Percentiles rank a stretch among this genome's conserved stretches.
Conservation (phyloP, 2,888 invertebrate species). For the Monopis laevigella region DNA sequence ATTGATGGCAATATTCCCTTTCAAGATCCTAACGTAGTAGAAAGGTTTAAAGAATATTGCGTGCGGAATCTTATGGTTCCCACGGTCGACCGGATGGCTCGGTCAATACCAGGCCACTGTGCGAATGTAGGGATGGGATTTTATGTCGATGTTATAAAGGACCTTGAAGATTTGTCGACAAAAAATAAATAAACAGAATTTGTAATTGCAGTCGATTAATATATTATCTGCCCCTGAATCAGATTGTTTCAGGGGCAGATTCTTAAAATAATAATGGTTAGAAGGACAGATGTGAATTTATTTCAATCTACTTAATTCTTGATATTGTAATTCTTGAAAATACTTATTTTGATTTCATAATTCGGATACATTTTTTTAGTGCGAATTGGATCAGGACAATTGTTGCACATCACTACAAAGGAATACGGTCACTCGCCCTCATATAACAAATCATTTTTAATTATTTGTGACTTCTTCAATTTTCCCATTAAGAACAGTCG, state of each 20-base stretch:
- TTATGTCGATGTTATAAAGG: no score
- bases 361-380: no score
- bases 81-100: conserved; percentile 47
- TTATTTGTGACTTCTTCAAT: conserved; percentile 52
- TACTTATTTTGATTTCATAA: no score
- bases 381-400: no score
- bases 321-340: no score
- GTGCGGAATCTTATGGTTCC: conserved; percentile 30
- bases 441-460: conserved; percentile 59
- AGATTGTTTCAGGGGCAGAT: no score
- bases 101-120: conserved; percentile 37
- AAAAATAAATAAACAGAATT: no score
- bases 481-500: conserved; percentile 34
- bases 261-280: no score
- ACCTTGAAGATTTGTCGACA: conserved; percentile 1
- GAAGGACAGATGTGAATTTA: no score
- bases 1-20: neutral
- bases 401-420: conserved; percentile 38
- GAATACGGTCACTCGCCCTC: conserved; percentile 59
- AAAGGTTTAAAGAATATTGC: conserved; percentile 1
- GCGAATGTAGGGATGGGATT: conserved; percentile 19
- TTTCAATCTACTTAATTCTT: no score
- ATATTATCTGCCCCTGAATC: no score
- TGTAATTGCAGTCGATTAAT: no score
- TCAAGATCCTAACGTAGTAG: neutral